A percentile compares a stretch with the other conserved stretches of the same genome.
These are phyloP conservation scores for Catalaphyllia jardinei DNA, from an alignment of 64 coral and sea anemone genomes.

Conservation along the genomic window DNA sequence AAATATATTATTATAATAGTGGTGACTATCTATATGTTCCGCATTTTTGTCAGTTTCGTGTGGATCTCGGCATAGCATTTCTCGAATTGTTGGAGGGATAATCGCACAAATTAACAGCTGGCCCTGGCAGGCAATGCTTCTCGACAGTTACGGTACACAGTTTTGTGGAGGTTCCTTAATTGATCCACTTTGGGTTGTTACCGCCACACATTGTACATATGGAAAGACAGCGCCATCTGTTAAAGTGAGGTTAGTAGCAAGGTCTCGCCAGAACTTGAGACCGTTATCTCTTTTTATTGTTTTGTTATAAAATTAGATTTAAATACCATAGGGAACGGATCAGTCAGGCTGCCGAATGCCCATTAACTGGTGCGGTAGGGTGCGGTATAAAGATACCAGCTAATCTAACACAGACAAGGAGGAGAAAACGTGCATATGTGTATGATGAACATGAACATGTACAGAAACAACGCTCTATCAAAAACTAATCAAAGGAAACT, in stretches of 20 bases:
- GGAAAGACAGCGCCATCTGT: neutral
- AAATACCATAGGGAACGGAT: no score
- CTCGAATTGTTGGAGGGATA: conserved; percentile 8
- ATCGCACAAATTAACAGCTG: conserved; percentile 5
- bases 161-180: conserved; percentile 36
- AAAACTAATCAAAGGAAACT: no score
- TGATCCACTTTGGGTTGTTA: conserved; percentile 8
- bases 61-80: neutral
- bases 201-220: conserved; percentile 21
- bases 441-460: no score
- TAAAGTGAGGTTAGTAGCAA: neutral
- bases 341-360: no score
- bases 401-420: no score
- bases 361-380: no score
- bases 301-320: no score
- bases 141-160: neutral
- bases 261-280: neutral
- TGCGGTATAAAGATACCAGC: no score
- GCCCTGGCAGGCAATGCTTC: conserved; percentile 47
- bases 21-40: neutral
- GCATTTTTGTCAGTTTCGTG: neutral
- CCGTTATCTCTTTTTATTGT: neutral
- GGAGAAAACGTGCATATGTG: no score
- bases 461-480: no score
- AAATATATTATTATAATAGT: no score